Conservation (phyloP, 2,888 invertebrate species). For the Ectobius pallidus region DNA sequence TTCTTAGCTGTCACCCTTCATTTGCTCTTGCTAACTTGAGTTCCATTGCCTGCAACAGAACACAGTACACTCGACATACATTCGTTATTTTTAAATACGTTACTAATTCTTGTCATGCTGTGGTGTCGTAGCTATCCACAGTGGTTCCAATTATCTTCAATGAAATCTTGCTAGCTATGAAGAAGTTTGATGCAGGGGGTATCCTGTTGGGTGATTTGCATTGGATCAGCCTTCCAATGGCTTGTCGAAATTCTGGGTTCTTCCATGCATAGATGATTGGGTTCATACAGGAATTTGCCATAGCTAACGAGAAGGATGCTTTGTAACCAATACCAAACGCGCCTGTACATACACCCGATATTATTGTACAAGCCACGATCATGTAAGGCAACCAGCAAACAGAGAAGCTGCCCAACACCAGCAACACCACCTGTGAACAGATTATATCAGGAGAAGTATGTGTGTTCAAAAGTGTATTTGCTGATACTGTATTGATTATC, state of each 20-base stretch:
- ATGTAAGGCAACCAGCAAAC: conserved; percentile 84
- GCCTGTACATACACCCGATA: conserved; percentile 54
- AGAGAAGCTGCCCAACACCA: conserved; percentile 80
- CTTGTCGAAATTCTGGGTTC: conserved; percentile 75
- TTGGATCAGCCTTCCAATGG: conserved; percentile 70
- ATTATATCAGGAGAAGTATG: background rate
- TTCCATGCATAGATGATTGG: conserved; percentile 88
- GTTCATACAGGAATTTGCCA: conserved; percentile 81
- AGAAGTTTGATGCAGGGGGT: conserved; percentile 5
- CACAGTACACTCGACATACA: no score
- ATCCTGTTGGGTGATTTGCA: conserved; percentile 65
- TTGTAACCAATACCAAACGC: conserved; percentile 61
- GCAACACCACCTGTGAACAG: conserved; percentile 70
- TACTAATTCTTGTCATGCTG: background rate
- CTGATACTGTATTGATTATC: no score
- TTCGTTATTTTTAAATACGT: no score
- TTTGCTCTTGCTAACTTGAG: no score
- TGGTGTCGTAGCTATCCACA: background rate
- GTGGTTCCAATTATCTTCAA: conserved; percentile 10
- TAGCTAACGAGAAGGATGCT: conserved; percentile 71
- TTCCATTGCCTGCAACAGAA: no score
- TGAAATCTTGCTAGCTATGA: conserved; percentile 19
- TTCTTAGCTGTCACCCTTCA: no score
- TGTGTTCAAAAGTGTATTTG: no score
- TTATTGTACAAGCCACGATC: conserved; percentile 68